Base-by-base conservation (phyloP, 1,140 invertebrate species). In the Subanguina moxae region DNA sequence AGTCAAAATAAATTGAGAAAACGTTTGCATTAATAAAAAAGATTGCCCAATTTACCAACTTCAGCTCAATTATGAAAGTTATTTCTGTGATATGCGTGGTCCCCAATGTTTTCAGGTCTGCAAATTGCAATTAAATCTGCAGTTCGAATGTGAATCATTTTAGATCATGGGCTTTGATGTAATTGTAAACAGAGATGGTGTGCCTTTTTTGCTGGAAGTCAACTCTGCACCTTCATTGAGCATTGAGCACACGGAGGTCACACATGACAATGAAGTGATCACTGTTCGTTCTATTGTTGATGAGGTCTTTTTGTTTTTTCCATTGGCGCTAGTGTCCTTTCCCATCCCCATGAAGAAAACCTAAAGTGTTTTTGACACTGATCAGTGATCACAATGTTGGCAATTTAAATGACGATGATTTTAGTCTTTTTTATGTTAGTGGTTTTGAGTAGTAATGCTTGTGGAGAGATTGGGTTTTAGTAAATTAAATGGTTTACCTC, bases 101-200 rank as follows among this genome's bases (percentile, higher is more conserved):
- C 84, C 65, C 45, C 76, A 80, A 25, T 86, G 85, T 70, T 86
- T 86, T 74, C 85, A 86, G 80, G 85, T 86, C 70, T 19, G 28
- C n/a, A 67, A 61, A 21, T 61, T 61, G 8, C 3, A 61, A 32
- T 3, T 5, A 32, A 61, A 19, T 32, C 19, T 8, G 8, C 3
- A 61, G 3, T 23, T 56, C 21, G 27, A 61, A 25, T 8, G 8
- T 21, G 5, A 3, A 5, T 25, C 3, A 43, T 25, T 61, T 61
- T 25, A 61, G 85, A 85, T 86, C 30, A 74, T 86, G 43, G 85
- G 85, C 8, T 86, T 86, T 72, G 85, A 86, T 68, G 83, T 86
- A 19, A 71, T 86, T 25, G 71, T 86, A 7, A 57, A 79, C 21
- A 72, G 82, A n/a, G 77, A 84, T 65, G 77, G 85, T 0, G 76